Evolutionary conservation across 2,797 vertebrate genomes (phyloP), one percentile per base, ranked within the genome.

Genomic region (Alcedo atthis): DNA sequence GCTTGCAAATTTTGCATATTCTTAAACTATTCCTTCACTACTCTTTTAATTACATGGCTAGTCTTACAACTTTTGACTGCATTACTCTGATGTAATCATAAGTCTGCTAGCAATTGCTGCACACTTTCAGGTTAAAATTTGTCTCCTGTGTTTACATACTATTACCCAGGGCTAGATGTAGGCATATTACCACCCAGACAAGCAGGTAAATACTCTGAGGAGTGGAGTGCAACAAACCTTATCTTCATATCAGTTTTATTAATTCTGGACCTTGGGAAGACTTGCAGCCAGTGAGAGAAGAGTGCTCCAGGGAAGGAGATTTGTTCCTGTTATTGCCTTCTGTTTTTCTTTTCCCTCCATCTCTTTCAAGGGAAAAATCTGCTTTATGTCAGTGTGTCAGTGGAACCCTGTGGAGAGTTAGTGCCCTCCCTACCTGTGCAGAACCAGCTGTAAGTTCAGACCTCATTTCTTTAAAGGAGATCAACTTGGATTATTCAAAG

Each of bases 401-500:
- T 57, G 43, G 24, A 76, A 58, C 18, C 37, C 76, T 81, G 26
- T 48, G 40, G 40, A 66, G 42, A 35, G 37, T 24, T 73, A 45
- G 48, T 46, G 57, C 25, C 10, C 43, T 78, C 25, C 10, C 43
- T 78, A 58, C 32, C 54, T 85, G 35, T 85, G 43, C 53, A 35
- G 42, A 93, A 8, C 32, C 62, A 82, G 61, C 62, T 85, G 64
- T 73, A n/a, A 87, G 62, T 66, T 92, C 75, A 93, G 69, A 42
- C 58, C 54, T 85, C 19, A 42, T 90, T 94, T 85, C 58, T 70
- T 49, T 89, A 75, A 87, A 94, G 49, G 40, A 90, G 84, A 89
- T 94, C 55, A 75, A 15, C 62, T 81, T 83, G 92, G 81, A 92
- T 95, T 92, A 85, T 92, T 87, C 74, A 54, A 92, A 92, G 71